Evolutionary conservation across 1,140 invertebrate genomes (phyloP).

Genomic region (Drosophila sechellia): DNA sequence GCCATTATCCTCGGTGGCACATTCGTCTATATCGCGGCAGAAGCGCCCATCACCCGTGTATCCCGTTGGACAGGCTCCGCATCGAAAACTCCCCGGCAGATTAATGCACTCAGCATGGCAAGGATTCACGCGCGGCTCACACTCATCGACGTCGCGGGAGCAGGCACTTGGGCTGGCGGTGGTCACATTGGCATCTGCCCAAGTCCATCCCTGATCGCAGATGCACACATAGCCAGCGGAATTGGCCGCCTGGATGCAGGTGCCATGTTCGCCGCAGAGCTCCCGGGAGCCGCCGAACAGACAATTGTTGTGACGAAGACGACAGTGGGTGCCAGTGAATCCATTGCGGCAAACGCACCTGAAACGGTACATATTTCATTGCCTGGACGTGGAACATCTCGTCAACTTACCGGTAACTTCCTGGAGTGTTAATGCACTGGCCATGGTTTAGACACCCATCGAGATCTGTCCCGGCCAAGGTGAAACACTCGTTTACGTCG

Average conservation of each 20-base stretch:
- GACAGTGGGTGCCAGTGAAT: conserved; percentile 93
- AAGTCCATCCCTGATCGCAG: conserved; percentile 95
- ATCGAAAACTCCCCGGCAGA: conserved; percentile 92
- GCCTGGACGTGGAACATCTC: too few species aligned
- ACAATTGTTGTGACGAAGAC: conserved; percentile 90
- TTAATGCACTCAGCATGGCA: conserved; percentile 95
- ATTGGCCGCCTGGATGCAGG: conserved; percentile 88
- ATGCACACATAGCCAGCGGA: conserved; percentile 89
- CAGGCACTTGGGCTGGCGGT: conserved; percentile 86
- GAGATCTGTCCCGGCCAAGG: conserved; percentile 91
- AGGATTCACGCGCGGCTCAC: conserved; percentile 87
- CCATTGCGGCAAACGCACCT: conserved; percentile 92
- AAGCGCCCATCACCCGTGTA: conserved; percentile 94
- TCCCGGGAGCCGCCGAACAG: conserved; percentile 88
- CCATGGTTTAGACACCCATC: conserved; percentile 95
- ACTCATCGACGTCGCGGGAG: conserved; percentile 93
- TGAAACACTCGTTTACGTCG: conserved; percentile 94
- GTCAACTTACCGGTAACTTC: conserved; percentile 89
- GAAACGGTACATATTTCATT: not conserved
- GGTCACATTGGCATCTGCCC: conserved; percentile 86
- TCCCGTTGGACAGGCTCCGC: conserved; percentile 92
- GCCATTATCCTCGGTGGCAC: conserved; percentile 90
- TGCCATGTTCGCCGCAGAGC: conserved; percentile 95
- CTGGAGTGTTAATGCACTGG: conserved; percentile 92
- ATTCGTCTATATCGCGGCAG: conserved; percentile 96